Evolutionary conservation across 1,140 invertebrate species (phyloP), one percentile per base, ranked within the genome.

Genomic region (Brachionus rotundiformis): DNA sequence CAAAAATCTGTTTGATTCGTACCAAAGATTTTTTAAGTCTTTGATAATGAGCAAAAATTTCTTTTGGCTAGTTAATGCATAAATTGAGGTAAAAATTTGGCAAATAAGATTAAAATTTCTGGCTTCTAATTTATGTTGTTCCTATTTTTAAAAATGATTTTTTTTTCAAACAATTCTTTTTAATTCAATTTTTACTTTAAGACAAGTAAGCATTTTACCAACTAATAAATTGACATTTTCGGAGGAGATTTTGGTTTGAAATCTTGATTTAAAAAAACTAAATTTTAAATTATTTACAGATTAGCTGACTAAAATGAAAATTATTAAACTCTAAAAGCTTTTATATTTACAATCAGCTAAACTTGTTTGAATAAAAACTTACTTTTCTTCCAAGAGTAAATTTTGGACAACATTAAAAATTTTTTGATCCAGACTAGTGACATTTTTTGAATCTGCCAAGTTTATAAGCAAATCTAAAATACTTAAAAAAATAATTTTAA

Each of bases 51-150:
- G 23, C 11, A 73, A 8, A 29, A 73, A 73, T 25, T 13, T 73
- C 44, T 73, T 73, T 73, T 73, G 68, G 44, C 39, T 44, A 13
- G 68, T 73, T 23, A 73, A 41, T 25, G 36, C 33, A 44, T 73
- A 73, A 44, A 73, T 44, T 13, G 36, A 44, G 13, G 16, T 73
- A 73, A 73, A 41, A 25, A 73, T 25, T 71, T 36, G 29, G 10
- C 61, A 25, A 27, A 73, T 23, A 23, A 73, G n/a, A 8, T 73
- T 73, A 13, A 13, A 13, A 44, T 41, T 73, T 11, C 44, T 73
- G 5, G 23, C 2, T 0, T 10, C n/a, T 10, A 73, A 10, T 6
- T 11, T 47, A 7, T 16, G 27, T 44, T 47, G 68, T 25, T 19
- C 23, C 25, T 73, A 31, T 39, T 44, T 23, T 10, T 11, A 47